Evolutionary conservation across 2,797 vertebrate species (phyloP).

Genomic region (Melanotaenia trifasciata): DNA sequence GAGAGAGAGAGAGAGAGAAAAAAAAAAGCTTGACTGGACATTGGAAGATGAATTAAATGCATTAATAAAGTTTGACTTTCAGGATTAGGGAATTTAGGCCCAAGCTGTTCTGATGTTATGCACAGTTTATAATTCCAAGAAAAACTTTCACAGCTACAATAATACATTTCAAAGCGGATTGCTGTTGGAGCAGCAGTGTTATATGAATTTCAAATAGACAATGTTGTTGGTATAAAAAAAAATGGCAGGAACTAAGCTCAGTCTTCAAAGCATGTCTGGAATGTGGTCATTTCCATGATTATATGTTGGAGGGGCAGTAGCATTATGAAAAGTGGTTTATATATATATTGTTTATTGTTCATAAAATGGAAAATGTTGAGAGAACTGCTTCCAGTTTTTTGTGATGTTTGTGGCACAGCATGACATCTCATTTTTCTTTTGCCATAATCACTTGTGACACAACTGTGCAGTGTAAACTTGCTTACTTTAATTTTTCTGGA

Average conservation of each 20-base stretch:
- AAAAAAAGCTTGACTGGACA: conserved; percentile 30
- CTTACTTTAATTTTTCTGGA: background rate
- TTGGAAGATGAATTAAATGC: conserved; percentile 73
- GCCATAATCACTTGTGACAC: background rate
- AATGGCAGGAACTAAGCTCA: conserved; percentile 54
- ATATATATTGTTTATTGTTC: too few species aligned
- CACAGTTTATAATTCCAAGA: conserved; percentile 76
- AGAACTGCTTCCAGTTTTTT: too few species aligned
- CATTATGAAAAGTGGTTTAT: too few species aligned
- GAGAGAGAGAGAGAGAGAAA: background rate
- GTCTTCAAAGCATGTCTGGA: conserved; percentile 41
- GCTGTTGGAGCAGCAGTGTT: conserved; percentile 50
- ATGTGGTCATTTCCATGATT: too few species aligned
- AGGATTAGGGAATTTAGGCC: conserved; percentile 73
- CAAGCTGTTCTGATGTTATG: conserved; percentile 72
- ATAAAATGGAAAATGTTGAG: too few species aligned
- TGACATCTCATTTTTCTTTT: too few species aligned
- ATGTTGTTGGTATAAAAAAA: conserved; percentile 20
- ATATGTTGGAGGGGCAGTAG: background rate
- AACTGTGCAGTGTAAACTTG: background rate
- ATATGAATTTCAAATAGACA: conserved; percentile 48
- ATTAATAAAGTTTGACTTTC: conserved; percentile 83
- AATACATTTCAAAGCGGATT: conserved; percentile 72
- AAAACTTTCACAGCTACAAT: conserved; percentile 84
- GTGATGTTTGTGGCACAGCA: too few species aligned